Conservation (phyloP, 2,888 invertebrate species). For the Syritta pipiens region DNA sequence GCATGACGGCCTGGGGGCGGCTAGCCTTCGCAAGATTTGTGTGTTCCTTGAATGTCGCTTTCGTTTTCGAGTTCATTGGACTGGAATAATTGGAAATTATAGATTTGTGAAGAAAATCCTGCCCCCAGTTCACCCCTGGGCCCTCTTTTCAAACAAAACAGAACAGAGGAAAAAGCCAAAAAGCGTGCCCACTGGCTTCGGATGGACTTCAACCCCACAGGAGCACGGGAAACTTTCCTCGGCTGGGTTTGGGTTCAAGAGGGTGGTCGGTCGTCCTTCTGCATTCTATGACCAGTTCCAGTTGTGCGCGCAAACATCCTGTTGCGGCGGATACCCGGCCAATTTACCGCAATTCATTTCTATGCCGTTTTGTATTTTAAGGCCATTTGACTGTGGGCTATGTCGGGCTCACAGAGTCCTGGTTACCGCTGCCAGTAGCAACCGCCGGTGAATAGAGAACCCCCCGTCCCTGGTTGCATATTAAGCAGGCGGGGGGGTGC, state of each 20-base stretch:
- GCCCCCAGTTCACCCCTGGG: background rate
- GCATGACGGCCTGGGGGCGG: constrained; percentile 5
- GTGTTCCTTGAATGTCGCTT: constrained; percentile 10
- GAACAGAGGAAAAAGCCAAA: constrained; percentile 4
- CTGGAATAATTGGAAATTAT: constrained; percentile 73
- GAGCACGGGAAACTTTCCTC: background rate
- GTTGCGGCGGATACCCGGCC: constrained; percentile 66
- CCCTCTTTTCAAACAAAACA: constrained; percentile 13
- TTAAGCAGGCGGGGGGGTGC: constrained; percentile 8
- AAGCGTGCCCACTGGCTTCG: background rate
- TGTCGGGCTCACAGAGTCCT: background rate
- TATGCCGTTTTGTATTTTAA: constrained; percentile 57
- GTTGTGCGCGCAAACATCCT: constrained; percentile 65
- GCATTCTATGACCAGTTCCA: constrained; percentile 20
- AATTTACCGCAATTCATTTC: constrained; percentile 67
- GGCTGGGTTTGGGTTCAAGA: no score
- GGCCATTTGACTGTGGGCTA: constrained; percentile 47
- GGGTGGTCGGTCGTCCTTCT: no score
- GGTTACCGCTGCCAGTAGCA: constrained; percentile 4
- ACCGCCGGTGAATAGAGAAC: constrained; percentile 13
- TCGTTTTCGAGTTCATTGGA: constrained; percentile 73
- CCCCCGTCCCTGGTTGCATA: constrained; percentile 40
- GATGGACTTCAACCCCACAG: background rate
- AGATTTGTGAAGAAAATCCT: constrained; percentile 45
- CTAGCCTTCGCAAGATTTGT: no score